Evolutionary conservation across 2,888 invertebrate species (phyloP), one percentile per base, ranked within the genome.

Genomic region (Linnaemya vulpina): DNA sequence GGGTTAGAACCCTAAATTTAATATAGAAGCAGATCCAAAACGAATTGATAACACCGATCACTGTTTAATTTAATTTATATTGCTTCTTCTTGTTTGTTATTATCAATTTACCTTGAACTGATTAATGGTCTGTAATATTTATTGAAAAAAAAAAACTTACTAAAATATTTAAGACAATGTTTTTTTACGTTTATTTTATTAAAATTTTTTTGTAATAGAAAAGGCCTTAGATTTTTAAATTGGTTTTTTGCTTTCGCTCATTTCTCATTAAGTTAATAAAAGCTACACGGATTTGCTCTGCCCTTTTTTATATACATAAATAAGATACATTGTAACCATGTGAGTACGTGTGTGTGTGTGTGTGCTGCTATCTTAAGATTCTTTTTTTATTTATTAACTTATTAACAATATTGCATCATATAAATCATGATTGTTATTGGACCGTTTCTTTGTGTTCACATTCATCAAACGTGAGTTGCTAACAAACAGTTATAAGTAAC

Each of bases 381-480:
- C 49, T n/a, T 35, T 5, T 40, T 13, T 43, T n/a, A n/a, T n/a
- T 70, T 70, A 30, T 68, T 53, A 68, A 17, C 53, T 63, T 70
- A 53, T 43, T 70, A 43, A 53, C 40, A 62, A 71, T 62, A 78
- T 62, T 78, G 78, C 78, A 70, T 70, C 62, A 78, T 62, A 17
- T 43, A 20, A 38, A 49, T 62, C 55, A 67, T 43, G 58, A 58
- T 60, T 67, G 58, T 35, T 58, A 67, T 49, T 38, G 63, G 70
- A 62, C 70, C 70, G 62, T 78, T 78, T n/a, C 20, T 53, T 70
- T 17, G 58, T 22, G 43, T 40, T 8, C 13, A 15, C 15, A 63
- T 74, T 63, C 53, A 65, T 25, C 40, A 46, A 46, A 70, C 20
- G 40, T 70, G 60, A 40, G 77, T 63, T 62, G 77, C 17, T 51